A percentile compares a stretch with the other conserved stretches of the same genome.
Evolutionary conservation across 2,888 invertebrate genomes (phyloP).

Genomic region (Eupithecia centaureata): DNA sequence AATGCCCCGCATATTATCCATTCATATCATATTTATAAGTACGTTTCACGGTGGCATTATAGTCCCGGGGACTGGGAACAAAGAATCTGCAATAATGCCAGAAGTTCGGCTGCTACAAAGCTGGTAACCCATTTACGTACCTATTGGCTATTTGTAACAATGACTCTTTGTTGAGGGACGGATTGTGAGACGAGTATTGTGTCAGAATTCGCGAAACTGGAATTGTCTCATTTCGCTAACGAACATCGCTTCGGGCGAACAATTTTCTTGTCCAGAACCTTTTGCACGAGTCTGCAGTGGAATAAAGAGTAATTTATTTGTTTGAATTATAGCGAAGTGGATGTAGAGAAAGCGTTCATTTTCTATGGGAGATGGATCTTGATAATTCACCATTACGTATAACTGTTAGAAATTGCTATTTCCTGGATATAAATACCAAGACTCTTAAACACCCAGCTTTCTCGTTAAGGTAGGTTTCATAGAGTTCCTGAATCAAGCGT

Average conservation of each 20-base stretch:
- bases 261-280: constrained; percentile 45
- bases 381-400: background rate
- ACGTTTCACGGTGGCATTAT: constrained; percentile 78
- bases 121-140: constrained; percentile 81
- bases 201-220: constrained; percentile 78
- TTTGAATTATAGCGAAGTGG: background rate
- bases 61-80: constrained; percentile 78
- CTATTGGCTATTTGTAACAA: constrained; percentile 83
- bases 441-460: background rate
- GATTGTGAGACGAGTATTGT: constrained; percentile 71
- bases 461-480: background rate
- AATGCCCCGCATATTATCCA: constrained; percentile 77
- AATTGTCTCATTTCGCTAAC: constrained; percentile 78
- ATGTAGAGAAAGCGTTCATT: background rate
- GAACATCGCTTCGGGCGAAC: constrained; percentile 63
- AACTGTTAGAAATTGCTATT: background rate
- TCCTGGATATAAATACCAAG: background rate
- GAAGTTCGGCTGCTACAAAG: constrained; percentile 72
- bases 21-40: constrained; percentile 83
- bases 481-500: background rate
- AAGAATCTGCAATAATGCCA: constrained; percentile 76
- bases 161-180: constrained; percentile 70
- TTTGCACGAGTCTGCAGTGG: background rate
- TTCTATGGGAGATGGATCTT: background rate
- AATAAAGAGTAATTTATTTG: background rate